A percentile compares a stretch with the other conserved stretches of the same genome.
These are phyloP conservation scores for Platysternon megacephalum DNA, from an alignment of 2,113 vertebrate genomes.

Conservation along the genomic window DNA sequence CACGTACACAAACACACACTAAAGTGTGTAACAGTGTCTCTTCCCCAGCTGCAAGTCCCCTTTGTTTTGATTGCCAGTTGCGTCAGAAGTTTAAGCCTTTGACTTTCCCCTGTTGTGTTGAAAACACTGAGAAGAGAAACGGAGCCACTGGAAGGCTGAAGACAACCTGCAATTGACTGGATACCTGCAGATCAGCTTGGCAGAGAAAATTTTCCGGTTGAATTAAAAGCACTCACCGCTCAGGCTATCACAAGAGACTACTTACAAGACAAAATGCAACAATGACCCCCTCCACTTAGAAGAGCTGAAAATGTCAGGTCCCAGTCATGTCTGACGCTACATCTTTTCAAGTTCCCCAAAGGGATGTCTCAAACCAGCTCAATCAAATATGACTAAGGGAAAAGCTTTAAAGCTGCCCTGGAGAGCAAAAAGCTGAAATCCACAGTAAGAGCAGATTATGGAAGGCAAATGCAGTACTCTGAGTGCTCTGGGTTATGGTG, in stretches of 20 bases:
- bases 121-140: not conserved
- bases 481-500: not conserved
- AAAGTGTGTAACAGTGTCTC: too few species aligned
- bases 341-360: not conserved
- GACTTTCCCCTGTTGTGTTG: not conserved
- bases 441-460: fast-evolving
- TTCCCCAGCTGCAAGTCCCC: not conserved
- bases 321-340: fast-evolving
- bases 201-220: fast-evolving
- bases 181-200: not conserved
- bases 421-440: not conserved
- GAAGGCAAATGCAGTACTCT: not conserved
- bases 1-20: not conserved
- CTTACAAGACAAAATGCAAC: not conserved
- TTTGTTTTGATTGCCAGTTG: not conserved
- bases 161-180: not conserved
- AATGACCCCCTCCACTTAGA: not conserved
- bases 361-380: not conserved
- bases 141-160: not conserved
- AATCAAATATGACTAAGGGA: fast-evolving
- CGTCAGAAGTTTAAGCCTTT: not conserved
- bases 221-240: not conserved
- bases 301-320: not conserved
- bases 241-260: not conserved
- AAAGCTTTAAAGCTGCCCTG: not conserved